Evolutionary conservation across 1,140 invertebrate species (phyloP).

Genomic region (Caenorhabditis inopinata): DNA sequence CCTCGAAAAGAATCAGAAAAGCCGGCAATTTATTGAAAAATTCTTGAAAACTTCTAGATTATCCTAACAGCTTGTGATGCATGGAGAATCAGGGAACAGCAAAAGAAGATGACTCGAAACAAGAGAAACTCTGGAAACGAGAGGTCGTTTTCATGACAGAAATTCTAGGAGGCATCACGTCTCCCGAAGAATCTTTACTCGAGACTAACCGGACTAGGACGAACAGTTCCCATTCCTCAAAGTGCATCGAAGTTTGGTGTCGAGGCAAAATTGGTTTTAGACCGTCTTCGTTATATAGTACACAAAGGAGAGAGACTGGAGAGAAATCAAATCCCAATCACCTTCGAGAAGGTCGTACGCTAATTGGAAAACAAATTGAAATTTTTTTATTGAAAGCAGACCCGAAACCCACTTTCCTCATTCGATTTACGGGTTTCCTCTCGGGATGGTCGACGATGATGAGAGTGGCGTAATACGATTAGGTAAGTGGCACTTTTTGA

Average conservation of each 20-base stretch:
- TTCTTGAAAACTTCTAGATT: too few relatives aligned
- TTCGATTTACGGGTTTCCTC: not conserved
- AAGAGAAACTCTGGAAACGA: too few relatives aligned
- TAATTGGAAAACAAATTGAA: conserved; percentile 33
- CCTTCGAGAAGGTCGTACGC: conserved; percentile 19
- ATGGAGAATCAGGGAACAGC: too few relatives aligned
- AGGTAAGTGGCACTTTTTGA: conserved; percentile 29
- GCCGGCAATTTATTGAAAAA: too few relatives aligned
- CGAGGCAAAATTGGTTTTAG: not conserved
- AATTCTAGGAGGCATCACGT: too few relatives aligned
- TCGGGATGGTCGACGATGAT: not conserved
- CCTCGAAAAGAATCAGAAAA: too few relatives aligned
- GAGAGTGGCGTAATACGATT: conserved; percentile 33
- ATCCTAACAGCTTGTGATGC: too few relatives aligned
- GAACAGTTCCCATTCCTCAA: too few relatives aligned
- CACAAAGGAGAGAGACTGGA: not conserved
- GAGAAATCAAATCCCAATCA: conserved; percentile 20
- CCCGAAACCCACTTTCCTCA: not conserved
- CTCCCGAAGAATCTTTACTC: too few relatives aligned
- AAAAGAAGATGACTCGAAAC: too few relatives aligned
- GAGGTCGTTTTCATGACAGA: too few relatives aligned
- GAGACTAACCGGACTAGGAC: too few relatives aligned
- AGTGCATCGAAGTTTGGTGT: not conserved
- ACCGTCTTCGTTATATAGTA: not conserved
- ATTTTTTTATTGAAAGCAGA: not conserved